Evolutionary conservation across 2,888 invertebrate species (phyloP).

Genomic region (Orchesella flavescens): DNA sequence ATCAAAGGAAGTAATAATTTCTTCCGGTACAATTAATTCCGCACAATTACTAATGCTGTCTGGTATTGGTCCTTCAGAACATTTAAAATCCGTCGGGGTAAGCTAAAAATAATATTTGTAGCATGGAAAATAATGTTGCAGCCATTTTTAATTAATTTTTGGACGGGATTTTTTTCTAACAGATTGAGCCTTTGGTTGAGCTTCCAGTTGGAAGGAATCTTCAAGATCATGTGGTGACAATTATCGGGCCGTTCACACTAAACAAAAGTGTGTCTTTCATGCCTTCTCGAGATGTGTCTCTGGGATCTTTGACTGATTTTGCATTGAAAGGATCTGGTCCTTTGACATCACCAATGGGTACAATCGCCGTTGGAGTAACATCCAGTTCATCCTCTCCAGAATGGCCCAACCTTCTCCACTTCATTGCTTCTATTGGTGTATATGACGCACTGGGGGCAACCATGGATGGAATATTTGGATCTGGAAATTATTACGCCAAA

Average conservation of each 20-base stretch:
- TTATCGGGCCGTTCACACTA: too few relatives aligned
- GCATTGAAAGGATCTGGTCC: background rate
- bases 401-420: conserved; percentile 49
- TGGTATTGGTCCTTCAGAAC: conserved; percentile 15
- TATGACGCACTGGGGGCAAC: background rate
- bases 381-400: background rate
- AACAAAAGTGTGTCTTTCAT: too few relatives aligned
- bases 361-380: conserved; percentile 12
- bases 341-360: background rate
- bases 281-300: too few relatives aligned
- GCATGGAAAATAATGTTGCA: background rate
- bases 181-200: too few relatives aligned
- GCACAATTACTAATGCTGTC: conserved; percentile 41
- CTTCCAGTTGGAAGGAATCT: too few relatives aligned
- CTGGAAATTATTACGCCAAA: background rate
- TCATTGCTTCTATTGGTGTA: background rate
- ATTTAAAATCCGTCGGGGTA: background rate
- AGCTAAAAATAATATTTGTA: background rate
- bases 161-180: too few relatives aligned
- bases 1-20: conserved; percentile 34
- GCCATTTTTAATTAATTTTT: background rate
- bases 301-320: too few relatives aligned
- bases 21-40: conserved; percentile 19
- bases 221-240: too few relatives aligned
- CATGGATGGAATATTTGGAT: conserved; percentile 22